Base-by-base conservation (phyloP, 2,797 vertebrate species). In the Cygnus olor region DNA sequence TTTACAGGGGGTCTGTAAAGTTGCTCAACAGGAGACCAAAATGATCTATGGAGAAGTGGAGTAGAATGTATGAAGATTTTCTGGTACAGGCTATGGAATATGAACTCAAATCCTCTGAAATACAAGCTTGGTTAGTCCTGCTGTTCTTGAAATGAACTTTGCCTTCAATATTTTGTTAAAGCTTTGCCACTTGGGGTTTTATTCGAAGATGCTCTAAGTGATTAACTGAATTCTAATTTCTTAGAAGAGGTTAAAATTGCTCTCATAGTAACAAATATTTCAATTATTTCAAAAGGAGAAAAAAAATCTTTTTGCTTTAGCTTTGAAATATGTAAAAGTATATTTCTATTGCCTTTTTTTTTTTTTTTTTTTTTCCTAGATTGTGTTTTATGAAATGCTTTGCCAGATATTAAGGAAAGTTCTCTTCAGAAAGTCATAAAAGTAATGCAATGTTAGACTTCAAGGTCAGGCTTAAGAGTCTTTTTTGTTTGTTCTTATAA, bases 1-100 rank as follows among this genome's bases (percentile, higher is more conserved):
- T 24, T 21, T 47, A 47, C 45, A 47, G 45, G 22, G 45, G 45
- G 21, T 22, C 47, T 49, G 47, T 49, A 49, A 49, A 24, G 47
- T 49, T 49, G 47, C 22, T 68, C 14, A 53, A 10, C 10, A 47
- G 8, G 8, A 32, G 3, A 6, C 5, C 54, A 10, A 45, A 1
- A 3, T 27, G 14, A 3, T 40, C 51, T 65, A 13, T 34, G 5
- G 5, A 80, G 8, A 17, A 0, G 1, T 42, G 34, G 5, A 25
- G 3, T 4, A 66, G n/a, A 96, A 49, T 19, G 1, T 9, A 17
- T 28, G n/a, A 73, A 2, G 5, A 2, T 86, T 70, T 88, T 80
- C 53, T 70, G 34, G 20, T 68, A 11, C 25, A 70, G 28, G 6
- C 2, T 10, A 8, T 0, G 0, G 54, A 77, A 60, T 0, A 0